These are phyloP conservation scores for Dicentrarchus labrax DNA, from an alignment of 2,113 vertebrate genomes.

Conservation along the genomic window DNA sequence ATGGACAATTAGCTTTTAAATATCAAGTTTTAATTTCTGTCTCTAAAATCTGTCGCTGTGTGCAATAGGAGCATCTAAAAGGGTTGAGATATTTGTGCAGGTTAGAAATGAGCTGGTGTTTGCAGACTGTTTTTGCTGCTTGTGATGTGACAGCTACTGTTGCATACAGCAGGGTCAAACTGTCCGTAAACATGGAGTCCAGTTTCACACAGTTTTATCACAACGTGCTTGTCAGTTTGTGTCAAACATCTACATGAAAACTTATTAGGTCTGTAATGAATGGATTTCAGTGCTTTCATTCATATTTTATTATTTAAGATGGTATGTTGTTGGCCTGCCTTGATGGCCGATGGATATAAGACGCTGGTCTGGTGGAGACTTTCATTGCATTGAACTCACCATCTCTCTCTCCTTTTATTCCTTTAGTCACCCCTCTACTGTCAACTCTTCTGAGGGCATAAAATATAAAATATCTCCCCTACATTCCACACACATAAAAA, in stretches of 20 bases:
- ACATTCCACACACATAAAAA: no score
- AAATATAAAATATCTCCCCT: background rate
- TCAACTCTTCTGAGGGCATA: background rate
- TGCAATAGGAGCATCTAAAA: background rate
- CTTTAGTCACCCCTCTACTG: no score
- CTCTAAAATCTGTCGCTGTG: background rate
- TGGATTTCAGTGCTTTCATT: background rate
- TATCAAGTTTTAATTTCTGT: background rate
- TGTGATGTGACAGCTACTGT: conserved; percentile 1
- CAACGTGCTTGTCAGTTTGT: background rate
- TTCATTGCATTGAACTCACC: background rate
- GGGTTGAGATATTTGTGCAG: background rate
- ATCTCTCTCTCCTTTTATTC: background rate
- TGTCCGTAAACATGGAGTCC: conserved; percentile 7
- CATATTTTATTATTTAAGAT: background rate
- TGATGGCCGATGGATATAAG: background rate
- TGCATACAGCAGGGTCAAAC: conserved; percentile 10
- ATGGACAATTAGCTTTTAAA: background rate
- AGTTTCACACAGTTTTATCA: conserved; percentile 23
- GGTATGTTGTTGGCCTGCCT: background rate
- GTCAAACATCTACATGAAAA: background rate
- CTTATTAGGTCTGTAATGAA: background rate
- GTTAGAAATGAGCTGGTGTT: background rate
- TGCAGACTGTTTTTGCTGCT: background rate
- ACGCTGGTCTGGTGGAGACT: background rate